phyloP scores from a whole-genome alignment of 2,797 vertebrate species.

The Hydrophis major region DNA sequence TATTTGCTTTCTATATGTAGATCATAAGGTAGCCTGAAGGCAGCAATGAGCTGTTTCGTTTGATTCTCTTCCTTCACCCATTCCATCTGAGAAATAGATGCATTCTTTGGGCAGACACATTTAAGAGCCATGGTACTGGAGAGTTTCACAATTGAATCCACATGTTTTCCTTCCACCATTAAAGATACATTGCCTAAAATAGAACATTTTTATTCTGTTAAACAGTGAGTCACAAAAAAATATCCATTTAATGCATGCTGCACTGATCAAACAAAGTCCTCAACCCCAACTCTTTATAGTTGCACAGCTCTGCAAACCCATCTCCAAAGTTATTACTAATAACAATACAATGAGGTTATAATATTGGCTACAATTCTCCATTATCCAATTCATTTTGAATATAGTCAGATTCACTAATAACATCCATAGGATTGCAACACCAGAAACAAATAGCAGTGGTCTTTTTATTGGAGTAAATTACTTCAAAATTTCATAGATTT shows the following conservation, averaged over 20 bases:
- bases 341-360: neutral
- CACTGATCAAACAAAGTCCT: neutral
- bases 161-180: constrained; percentile 18
- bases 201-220: neutral
- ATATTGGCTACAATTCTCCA: neutral
- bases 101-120: constrained; percentile 73
- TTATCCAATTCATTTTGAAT: neutral
- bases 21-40: constrained; percentile 70
- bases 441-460: neutral
- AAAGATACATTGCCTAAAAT: constrained; percentile 42
- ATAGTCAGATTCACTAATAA: neutral
- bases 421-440: neutral
- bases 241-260: neutral
- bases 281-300: neutral
- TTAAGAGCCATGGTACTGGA: constrained; percentile 77
- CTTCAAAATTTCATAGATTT: neutral
- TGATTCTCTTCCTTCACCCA: constrained; percentile 74
- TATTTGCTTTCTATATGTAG: constrained; percentile 60
- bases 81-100: constrained; percentile 74
- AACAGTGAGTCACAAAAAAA: constrained; percentile 12
- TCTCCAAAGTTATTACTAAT: neutral
- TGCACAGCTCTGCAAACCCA: neutral
- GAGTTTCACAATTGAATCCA: constrained; percentile 69
- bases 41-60: constrained; percentile 60
- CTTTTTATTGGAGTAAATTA: neutral